These are phyloP conservation scores for Pollicipes pollicipes DNA, from an alignment of 1,140 invertebrate species.

Conservation along the genomic window DNA sequence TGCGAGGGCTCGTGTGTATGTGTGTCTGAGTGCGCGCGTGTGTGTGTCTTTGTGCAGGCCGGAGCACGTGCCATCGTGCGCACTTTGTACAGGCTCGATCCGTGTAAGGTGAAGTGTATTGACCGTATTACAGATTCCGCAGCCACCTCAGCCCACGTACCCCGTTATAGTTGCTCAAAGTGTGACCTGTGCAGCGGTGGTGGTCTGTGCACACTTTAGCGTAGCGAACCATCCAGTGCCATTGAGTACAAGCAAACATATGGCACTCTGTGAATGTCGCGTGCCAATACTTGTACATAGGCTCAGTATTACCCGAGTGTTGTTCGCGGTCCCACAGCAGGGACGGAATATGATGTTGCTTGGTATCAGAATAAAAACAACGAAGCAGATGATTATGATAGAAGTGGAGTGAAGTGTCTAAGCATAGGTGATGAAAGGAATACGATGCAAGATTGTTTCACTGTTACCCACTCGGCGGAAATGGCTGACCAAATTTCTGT, in stretches of 20 bases:
- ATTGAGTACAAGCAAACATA: not conserved
- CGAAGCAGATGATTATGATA: no score
- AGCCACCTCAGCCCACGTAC: not conserved
- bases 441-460: no score
- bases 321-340: no score
- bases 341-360: no score
- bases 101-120: not conserved
- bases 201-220: not conserved
- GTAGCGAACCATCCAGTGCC: not conserved
- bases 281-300: conserved; percentile 1
- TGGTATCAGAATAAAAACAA: no score
- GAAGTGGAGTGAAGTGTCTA: no score
- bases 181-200: not conserved
- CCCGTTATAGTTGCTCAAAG: not conserved
- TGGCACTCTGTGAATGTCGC: not conserved
- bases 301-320: not conserved
- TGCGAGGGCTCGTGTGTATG: not conserved
- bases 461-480: no score
- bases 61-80: no score
- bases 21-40: not conserved
- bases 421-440: no score
- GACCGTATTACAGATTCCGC: not conserved
- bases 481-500: no score
- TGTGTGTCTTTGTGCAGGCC: not conserved
- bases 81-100: no score